Conservation (phyloP, 1,140 invertebrate genomes). For the Procambarus virginalis region DNA sequence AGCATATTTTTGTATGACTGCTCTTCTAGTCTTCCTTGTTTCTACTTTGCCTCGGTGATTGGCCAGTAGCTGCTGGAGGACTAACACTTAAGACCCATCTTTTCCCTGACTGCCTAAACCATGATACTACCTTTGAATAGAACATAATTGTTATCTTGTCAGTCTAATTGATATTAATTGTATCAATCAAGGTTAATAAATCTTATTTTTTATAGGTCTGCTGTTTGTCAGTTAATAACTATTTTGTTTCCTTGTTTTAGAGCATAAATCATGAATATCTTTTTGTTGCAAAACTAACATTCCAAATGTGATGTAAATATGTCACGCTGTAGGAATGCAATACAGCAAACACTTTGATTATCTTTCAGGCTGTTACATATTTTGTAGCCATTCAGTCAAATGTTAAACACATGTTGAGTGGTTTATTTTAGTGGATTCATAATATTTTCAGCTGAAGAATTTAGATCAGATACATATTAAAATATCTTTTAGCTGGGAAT, state of each 20-base stretch:
- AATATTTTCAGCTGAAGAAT: slow-evolving; percentile 2
- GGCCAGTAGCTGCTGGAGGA: slow-evolving; percentile 25
- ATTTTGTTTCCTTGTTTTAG: slow-evolving; percentile 15
- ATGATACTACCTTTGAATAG: neutral
- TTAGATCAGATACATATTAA: neutral
- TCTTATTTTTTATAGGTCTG: slow-evolving; percentile 38
- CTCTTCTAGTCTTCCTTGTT: slow-evolving; percentile 65
- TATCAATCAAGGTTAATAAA: slow-evolving; percentile 36
- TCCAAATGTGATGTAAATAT: slow-evolving; percentile 32
- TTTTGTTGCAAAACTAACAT: slow-evolving; percentile 28
- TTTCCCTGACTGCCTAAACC: neutral
- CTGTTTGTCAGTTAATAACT: slow-evolving; percentile 8
- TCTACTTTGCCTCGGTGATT: slow-evolving; percentile 45
- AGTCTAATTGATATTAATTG: neutral
- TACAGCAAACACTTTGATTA: neutral
- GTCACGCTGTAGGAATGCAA: slow-evolving; percentile 6
- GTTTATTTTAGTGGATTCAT: neutral
- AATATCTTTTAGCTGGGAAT: neutral
- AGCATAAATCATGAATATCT: slow-evolving; percentile 40
- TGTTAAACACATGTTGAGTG: neutral
- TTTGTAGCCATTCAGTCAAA: slow-evolving; percentile 11
- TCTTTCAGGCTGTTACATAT: slow-evolving; percentile 23
- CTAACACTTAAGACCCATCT: slow-evolving; percentile 1
- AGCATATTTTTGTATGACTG: slow-evolving; percentile 66
- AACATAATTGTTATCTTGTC: neutral